Evolutionary conservation across 2,797 vertebrate genomes (phyloP).

Genomic region (Pseudochromis fuscus): DNA sequence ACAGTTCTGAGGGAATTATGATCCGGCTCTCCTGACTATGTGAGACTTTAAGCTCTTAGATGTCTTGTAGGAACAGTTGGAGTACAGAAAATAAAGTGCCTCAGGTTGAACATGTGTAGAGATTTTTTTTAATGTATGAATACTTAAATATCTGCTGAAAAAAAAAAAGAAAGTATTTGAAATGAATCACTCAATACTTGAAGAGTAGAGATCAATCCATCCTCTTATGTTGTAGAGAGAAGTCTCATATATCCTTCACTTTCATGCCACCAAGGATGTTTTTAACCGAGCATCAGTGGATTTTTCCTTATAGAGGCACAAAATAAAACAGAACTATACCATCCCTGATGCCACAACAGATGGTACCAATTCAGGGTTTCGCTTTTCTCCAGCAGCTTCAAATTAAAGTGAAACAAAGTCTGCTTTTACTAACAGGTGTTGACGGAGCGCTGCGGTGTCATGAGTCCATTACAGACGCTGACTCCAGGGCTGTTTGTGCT

Average conservation of each 20-base stretch:
- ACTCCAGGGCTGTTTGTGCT: neutral
- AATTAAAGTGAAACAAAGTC: constrained; percentile 28
- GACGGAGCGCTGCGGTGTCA: neutral
- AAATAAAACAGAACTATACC: neutral
- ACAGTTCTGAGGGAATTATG: constrained; percentile 65
- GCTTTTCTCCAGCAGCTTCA: constrained; percentile 16
- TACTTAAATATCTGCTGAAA: constrained; percentile 4
- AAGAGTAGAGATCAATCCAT: constrained; percentile 25
- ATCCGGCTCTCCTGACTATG: constrained; percentile 53
- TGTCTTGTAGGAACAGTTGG: constrained; percentile 52
- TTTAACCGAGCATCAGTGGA: too few species aligned
- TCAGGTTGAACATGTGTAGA: constrained; percentile 47
- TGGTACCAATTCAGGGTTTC: constrained; percentile 12
- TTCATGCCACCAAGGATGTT: too few species aligned
- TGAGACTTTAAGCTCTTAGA: constrained; percentile 61
- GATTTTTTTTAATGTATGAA: constrained; percentile 8
- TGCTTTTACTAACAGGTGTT: constrained; percentile 11
- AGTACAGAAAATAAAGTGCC: constrained; percentile 50
- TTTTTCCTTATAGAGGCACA: neutral
- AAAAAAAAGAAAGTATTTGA: constrained; percentile 10
- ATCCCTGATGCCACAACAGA: constrained; percentile 28
- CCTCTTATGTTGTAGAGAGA: neutral
- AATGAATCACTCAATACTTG: constrained; percentile 23
- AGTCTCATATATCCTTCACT: neutral
- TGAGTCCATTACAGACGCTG: constrained; percentile 20